phyloP scores from a whole-genome alignment of 2,113 vertebrate species.

The Leptosomus discolor region DNA sequence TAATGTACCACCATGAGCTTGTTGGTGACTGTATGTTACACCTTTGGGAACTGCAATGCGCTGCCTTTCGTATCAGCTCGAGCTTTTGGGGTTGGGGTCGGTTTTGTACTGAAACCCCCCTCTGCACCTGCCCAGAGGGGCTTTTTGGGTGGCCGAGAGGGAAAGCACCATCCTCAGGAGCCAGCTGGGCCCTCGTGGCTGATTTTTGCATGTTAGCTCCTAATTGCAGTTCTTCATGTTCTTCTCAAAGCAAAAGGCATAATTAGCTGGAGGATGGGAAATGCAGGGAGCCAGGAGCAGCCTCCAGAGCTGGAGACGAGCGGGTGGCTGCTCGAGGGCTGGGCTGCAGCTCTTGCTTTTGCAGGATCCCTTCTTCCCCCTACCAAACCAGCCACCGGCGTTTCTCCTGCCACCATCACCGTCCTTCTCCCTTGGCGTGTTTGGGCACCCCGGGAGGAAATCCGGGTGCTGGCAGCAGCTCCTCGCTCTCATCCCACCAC shows the following conservation, averaged over 20 bases:
- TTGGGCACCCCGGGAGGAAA: background rate
- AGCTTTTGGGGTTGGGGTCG: background rate
- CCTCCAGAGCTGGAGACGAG: background rate
- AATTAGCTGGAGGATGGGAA: background rate
- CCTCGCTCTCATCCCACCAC: background rate
- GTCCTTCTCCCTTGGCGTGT: background rate
- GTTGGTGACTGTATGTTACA: rapidly evolving
- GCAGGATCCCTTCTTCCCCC: background rate
- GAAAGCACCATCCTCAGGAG: background rate
- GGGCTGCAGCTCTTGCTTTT: rapidly evolving
- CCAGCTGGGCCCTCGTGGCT: background rate
- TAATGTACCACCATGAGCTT: background rate
- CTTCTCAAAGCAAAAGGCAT: background rate
- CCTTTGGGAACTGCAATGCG: rapidly evolving
- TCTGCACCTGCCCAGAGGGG: background rate
- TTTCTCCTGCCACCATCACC: background rate
- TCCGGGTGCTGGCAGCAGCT: background rate
- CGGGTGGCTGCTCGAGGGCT: rapidly evolving
- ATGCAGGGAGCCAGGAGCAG: background rate
- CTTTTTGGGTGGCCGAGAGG: background rate
- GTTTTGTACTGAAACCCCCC: background rate
- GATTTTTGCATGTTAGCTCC: background rate
- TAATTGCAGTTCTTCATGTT: background rate
- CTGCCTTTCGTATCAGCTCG: rapidly evolving
- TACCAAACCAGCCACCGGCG: background rate